These are phyloP conservation scores for Zaprionus nigranus DNA, from an alignment of 1,140 invertebrate species.

Conservation along the genomic window DNA sequence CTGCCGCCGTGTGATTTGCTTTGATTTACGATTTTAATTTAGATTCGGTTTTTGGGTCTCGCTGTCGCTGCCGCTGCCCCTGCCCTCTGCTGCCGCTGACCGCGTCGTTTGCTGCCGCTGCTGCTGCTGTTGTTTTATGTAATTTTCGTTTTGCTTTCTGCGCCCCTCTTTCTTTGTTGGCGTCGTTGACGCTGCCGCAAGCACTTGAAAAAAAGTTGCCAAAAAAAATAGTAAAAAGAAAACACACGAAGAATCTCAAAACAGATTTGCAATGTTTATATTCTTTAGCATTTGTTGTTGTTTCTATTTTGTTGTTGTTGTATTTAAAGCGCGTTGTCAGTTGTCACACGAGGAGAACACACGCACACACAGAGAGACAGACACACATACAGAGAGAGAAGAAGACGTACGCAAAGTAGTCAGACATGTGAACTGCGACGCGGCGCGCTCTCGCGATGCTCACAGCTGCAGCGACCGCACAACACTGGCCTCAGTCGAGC, in stretches of 20 bases:
- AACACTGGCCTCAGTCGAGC: conserved; percentile 47
- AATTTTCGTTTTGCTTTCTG: conserved; percentile 48
- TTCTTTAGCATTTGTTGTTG: neutral
- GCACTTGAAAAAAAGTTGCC: conserved; percentile 40
- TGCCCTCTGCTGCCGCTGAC: no score
- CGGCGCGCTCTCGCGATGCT: conserved; percentile 64
- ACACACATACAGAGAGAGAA: conserved; percentile 12
- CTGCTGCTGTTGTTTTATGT: conserved; percentile 50
- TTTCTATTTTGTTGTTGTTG: conserved; percentile 24
- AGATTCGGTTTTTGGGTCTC: conserved; percentile 33
- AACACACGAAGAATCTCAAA: neutral
- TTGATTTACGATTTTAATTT: conserved; percentile 56
- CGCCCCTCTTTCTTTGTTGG: conserved; percentile 28
- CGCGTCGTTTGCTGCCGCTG: neutral
- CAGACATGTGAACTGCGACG: conserved; percentile 28
- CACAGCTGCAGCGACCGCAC: conserved; percentile 72
- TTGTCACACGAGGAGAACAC: conserved; percentile 33
- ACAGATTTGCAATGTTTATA: conserved; percentile 8
- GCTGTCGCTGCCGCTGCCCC: neutral
- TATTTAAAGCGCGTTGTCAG: conserved; percentile 36
- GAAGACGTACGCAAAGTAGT: conserved; percentile 24
- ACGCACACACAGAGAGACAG: conserved; percentile 20
- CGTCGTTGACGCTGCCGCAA: conserved; percentile 22
- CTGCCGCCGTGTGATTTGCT: conserved; percentile 32
- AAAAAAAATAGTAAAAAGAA: conserved; percentile 42